phyloP scores from a whole-genome alignment of 2,888 invertebrate genomes.

The Cerceris ruficornis region DNA sequence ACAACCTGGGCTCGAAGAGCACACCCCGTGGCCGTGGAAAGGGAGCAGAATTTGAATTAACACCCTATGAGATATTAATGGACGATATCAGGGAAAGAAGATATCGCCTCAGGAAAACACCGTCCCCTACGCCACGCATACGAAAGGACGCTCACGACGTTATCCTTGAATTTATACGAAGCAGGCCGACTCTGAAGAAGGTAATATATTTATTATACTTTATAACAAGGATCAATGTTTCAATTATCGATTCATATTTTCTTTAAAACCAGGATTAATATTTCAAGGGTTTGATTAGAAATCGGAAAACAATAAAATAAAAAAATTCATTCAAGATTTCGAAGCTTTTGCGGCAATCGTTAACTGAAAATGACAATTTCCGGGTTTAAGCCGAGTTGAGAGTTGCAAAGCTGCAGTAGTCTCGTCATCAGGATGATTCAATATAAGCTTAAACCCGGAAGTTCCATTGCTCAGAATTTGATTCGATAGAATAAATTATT shows the following conservation, averaged over 20 bases:
- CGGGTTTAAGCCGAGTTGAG: too few relatives aligned
- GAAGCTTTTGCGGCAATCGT: not conserved
- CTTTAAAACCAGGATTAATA: too few relatives aligned
- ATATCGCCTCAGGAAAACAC: constrained; percentile 94
- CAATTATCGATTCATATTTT: too few relatives aligned
- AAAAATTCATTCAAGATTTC: not conserved
- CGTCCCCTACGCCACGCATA: constrained; percentile 85
- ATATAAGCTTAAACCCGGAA: too few relatives aligned
- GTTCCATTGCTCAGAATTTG: too few relatives aligned
- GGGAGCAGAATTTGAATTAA: constrained; percentile 95
- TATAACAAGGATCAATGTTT: too few relatives aligned
- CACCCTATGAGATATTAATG: constrained; percentile 98
- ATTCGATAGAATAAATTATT: too few relatives aligned
- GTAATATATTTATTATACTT: constrained; percentile 83
- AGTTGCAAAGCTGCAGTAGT: too few relatives aligned
- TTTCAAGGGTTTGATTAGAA: too few relatives aligned
- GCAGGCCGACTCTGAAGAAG: constrained; percentile 96
- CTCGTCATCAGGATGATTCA: too few relatives aligned
- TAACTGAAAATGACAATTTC: too few relatives aligned
- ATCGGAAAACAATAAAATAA: too few relatives aligned
- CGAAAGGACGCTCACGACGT: constrained; percentile 97
- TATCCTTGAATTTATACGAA: constrained; percentile 97
- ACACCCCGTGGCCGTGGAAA: constrained; percentile 82
- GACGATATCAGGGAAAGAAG: constrained; percentile 96
- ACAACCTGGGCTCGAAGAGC: constrained; percentile 68